These are phyloP conservation scores for Euclidia mi DNA, from an alignment of 2,888 invertebrate species.

Conservation along the genomic window DNA sequence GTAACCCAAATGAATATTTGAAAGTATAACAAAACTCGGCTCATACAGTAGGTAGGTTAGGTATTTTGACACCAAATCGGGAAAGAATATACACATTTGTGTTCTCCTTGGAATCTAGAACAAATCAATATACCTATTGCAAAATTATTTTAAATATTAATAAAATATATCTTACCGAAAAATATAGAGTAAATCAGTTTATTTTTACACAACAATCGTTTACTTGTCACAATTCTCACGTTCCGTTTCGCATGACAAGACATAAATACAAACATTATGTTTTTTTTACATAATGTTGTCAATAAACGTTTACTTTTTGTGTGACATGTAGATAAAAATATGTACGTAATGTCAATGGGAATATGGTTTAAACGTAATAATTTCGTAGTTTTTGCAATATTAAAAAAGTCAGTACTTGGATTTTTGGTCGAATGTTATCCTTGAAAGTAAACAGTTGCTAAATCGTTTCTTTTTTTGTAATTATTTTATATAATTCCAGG, in stretches of 20 bases:
- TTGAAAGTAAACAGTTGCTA: no score
- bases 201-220: slow-evolving; percentile 23
- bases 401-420: slow-evolving; percentile 16
- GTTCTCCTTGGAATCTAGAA: no score
- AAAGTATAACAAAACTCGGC: no score
- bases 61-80: no score
- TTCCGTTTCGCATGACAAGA: slow-evolving; percentile 5
- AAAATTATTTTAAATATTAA: no score
- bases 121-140: no score
- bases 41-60: no score
- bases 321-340: background rate
- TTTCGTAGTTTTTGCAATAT: slow-evolving; percentile 27
- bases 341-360: background rate
- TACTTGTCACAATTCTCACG: slow-evolving; percentile 5
- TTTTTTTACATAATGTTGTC: background rate
- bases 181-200: slow-evolving; percentile 1
- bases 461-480: no score
- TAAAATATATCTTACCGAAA: no score
- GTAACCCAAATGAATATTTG: no score
- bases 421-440: slow-evolving; percentile 21
- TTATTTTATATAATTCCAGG: no score
- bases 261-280: background rate
- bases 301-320: slow-evolving; percentile 1
- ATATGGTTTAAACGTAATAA: background rate
- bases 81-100: no score